A percentile compares a stretch with the other conserved stretches of the same genome.
Evolutionary conservation across 1,140 invertebrate species (phyloP).

Genomic region (Scaptomyza hsui): DNA sequence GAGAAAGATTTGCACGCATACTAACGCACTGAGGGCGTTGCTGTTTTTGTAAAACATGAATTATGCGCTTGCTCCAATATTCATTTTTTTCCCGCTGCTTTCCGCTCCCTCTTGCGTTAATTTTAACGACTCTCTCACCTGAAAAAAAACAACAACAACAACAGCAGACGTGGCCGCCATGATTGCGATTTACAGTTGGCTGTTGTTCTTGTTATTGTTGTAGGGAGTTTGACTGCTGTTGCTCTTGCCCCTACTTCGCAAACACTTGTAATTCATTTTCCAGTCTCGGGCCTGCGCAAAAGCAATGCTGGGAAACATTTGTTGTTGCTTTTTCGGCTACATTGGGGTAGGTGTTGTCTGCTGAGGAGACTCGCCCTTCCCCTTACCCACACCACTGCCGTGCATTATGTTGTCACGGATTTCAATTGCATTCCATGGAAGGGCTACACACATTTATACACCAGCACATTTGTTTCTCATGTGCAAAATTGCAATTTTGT

Average conservation of each 20-base stretch:
- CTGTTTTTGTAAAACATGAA: constrained; percentile 62
- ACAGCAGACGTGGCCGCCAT: constrained; percentile 29
- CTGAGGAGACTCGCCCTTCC: neutral
- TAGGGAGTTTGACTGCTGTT: constrained; percentile 23
- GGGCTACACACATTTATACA: constrained; percentile 23
- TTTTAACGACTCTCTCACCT: constrained; percentile 49
- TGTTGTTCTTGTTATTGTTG: constrained; percentile 15
- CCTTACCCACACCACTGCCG: neutral
- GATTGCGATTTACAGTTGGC: constrained; percentile 4
- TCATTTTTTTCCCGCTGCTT: constrained; percentile 47
- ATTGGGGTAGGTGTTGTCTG: constrained; percentile 73
- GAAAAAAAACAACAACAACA: constrained; percentile 9
- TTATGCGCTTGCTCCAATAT: constrained; percentile 69
- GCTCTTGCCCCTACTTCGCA: constrained; percentile 31
- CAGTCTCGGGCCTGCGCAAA: constrained; percentile 73
- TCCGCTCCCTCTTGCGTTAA: constrained; percentile 38
- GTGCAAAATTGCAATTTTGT: constrained; percentile 75
- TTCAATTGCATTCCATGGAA: constrained; percentile 76
- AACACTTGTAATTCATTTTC: constrained; percentile 70
- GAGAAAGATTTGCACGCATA: neutral
- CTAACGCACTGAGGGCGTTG: constrained; percentile 43
- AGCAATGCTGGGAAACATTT: constrained; percentile 51
- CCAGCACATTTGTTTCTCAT: constrained; percentile 53
- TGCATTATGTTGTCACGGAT: constrained; percentile 74
- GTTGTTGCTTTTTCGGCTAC: constrained; percentile 23